These are phyloP conservation scores for Crambe crambe DNA, from an alignment of 37 sponge, comb jelly and placozoan species.

Conservation along the genomic window DNA sequence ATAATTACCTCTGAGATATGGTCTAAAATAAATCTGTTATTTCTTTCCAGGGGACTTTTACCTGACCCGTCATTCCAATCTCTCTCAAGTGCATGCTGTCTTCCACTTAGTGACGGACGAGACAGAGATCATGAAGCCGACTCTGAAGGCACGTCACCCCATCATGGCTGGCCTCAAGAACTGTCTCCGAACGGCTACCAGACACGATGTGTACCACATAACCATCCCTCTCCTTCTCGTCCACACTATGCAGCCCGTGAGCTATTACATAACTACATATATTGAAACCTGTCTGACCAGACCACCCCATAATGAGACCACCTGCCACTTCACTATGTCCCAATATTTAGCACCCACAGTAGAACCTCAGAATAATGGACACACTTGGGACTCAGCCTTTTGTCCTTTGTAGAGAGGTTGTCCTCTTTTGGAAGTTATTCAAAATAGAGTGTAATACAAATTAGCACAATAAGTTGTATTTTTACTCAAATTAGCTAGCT, in stretches of 20 bases:
- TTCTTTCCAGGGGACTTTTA: conserved; percentile 94
- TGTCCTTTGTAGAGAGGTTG: too few species aligned
- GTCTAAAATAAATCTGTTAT: too few species aligned
- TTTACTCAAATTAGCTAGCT: too few species aligned
- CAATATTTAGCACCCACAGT: too few species aligned
- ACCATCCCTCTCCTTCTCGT: conserved; percentile 88
- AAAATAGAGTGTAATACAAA: too few species aligned
- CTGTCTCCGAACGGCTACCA: conserved; percentile 66
- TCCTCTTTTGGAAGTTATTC: too few species aligned
- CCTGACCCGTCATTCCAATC: conserved; percentile 91
- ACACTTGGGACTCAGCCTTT: too few species aligned
- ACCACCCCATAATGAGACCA: too few species aligned
- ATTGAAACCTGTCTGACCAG: not conserved
- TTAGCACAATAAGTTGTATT: too few species aligned
- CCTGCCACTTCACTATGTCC: not conserved
- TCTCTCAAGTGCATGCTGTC: conserved; percentile 89
- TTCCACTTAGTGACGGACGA: conserved; percentile 78
- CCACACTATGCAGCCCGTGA: conserved; percentile 78
- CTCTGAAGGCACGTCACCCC: conserved; percentile 64
- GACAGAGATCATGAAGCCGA: conserved; percentile 7
- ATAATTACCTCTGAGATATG: too few species aligned
- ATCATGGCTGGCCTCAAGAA: conserved; percentile 83
- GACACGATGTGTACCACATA: conserved; percentile 60
- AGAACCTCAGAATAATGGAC: too few species aligned
- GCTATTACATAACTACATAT: too few species aligned